Evolutionary conservation across 2,888 invertebrate species (phyloP), one percentile per base, ranked within the genome.

Genomic region (Tenthredo livida): DNA sequence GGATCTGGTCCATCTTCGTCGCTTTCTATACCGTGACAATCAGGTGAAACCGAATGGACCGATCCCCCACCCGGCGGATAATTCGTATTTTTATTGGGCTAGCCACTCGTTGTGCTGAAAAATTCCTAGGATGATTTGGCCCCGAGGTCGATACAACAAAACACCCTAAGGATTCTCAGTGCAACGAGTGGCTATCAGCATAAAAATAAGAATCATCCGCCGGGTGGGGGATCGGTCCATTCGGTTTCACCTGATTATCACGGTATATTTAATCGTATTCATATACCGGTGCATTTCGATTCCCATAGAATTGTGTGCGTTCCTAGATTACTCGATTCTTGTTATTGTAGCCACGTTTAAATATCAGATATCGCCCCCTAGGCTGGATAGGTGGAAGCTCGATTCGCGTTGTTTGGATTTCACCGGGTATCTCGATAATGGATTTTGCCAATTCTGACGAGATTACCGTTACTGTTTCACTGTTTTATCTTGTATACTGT

Each of bases 361-460:
- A 43, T 43, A 73, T 21, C 73, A 43, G 73, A 25, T 40, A 73
- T 73, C 40, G n/a, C n/a, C 10, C 67, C 17, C 29, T 33, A 67
- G 67, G 67, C 67, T 33, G 17, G 67, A 33, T 33, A 33, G 73
- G 21, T 73, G 43, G n/a, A 17, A 54, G 77, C 50, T 77, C 12
- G 47, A 21, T 75, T 21, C 75, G 47, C n/a, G 25, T 77, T 77
- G 54, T 77, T 54, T 54, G 77, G 33, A 77, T 77, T 77, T 77
- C 54, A 17, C 29, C 29, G 54, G 50, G 21, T 77, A 54, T 50
- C 77, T n/a, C 77, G 43, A 25, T 61, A 40, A 75, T 61, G 61
- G 58, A 75, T 84, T 84, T 40, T 40, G 3, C 40, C 40, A 75
- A 75, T 29, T 54, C 40, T 3, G 15, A 72, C 58, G 21, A 17